Evolutionary conservation across 2,113 vertebrate genomes (phyloP), one percentile per base, ranked within the genome.

Genomic region (Pterocles burchelli): DNA sequence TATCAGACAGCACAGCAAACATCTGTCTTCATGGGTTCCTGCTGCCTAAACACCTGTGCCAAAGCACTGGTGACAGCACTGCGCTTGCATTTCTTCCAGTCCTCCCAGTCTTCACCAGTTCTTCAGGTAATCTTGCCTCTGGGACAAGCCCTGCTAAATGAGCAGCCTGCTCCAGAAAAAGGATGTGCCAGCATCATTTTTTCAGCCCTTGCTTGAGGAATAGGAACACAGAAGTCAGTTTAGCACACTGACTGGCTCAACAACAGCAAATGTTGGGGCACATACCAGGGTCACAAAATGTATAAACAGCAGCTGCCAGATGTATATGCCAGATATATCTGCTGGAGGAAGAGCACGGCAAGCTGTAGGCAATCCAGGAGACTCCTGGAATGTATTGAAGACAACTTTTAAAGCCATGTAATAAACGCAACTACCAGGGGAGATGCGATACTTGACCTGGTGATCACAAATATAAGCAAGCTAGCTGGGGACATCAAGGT

Each of bases 241-340:
- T 31, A 38, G 34, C 15, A 58, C 7, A 31, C 0, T 0, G 46
- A 52, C 20, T 82, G 36, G 4, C 49, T 52, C 5, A 1, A 36
- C 52, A 16, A 36, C 1, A 1, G 29, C 11, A 77, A 68, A 43
- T 15, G 15, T 5, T n/a, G 63, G 3, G 25, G 15, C 13, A 70
- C 4, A 22, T 6, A 21, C 9, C n/a, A 71, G 20, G 4, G 38
- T n/a, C 12, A 63, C 25, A 67, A 67, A 67, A 62, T 31, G 1
- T 82, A 48, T 25, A 49, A 75, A 49, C 19, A 28, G 25, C 25
- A 67, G 11, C 17, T 24, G 38, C 14, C 13, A 58, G 13, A 51
- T 34, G 8, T 22, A 24, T 5, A 41, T 41, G 38, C 38, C 38
- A 41, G 41, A 41, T 11, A 13, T 41, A 41, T 41, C 41, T 41